phyloP scores from a whole-genome alignment of 1,140 invertebrate genomes.

The Neodiprion lecontei region DNA sequence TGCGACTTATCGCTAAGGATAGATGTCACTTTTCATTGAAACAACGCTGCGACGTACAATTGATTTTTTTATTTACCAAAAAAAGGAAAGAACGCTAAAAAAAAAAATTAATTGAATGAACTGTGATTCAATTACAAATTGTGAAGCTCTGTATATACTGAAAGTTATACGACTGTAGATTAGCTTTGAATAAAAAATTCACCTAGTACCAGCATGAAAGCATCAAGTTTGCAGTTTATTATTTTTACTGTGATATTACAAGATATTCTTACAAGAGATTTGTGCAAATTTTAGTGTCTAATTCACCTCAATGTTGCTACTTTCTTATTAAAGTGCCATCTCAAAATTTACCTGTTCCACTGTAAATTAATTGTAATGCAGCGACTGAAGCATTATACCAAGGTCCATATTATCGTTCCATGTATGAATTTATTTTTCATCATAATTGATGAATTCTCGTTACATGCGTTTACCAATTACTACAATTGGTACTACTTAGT shows the following conservation, averaged over 20 bases:
- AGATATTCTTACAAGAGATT: too few species aligned
- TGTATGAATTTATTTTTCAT: background rate
- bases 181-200: background rate
- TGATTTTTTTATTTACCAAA: too few species aligned
- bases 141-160: background rate
- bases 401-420: background rate
- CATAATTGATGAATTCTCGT: background rate
- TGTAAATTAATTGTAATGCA: background rate
- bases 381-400: background rate
- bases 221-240: background rate
- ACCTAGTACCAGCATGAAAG: background rate
- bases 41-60: too few species aligned
- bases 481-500: background rate
- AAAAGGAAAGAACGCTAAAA: too few species aligned
- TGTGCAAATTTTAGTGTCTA: too few species aligned
- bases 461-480: background rate
- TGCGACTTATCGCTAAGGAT: too few species aligned
- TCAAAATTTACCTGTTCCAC: background rate
- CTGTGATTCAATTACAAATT: too few species aligned
- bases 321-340: background rate
- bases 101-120: too few species aligned
- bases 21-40: too few species aligned
- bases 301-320: background rate
- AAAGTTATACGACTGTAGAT: background rate
- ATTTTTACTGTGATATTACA: background rate